Evolutionary conservation across 2,113 vertebrate genomes (phyloP).

Genomic region (Ctenomys sociabilis): DNA sequence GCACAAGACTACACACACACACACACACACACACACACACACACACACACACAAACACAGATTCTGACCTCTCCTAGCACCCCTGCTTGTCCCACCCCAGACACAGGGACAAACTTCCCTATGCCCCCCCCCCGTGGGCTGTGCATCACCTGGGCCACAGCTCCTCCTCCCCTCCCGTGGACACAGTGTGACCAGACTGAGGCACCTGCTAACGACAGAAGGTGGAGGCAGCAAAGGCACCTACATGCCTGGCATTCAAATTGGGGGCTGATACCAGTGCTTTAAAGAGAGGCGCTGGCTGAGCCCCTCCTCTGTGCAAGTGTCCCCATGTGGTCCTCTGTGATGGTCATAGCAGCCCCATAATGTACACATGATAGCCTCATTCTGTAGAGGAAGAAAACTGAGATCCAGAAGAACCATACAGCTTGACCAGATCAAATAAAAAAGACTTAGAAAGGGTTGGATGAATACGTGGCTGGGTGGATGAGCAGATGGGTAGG

Average conservation of each 20-base stretch:
- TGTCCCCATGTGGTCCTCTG: rapidly evolving
- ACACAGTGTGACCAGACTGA: not conserved
- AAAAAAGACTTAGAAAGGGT: not conserved
- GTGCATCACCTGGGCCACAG: not conserved
- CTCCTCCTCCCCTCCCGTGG: not conserved
- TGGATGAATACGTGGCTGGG: not conserved
- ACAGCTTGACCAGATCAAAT: not conserved
- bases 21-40: not conserved
- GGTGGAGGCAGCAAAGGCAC: too few relatives aligned
- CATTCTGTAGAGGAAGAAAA: not conserved
- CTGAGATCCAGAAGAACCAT: not conserved
- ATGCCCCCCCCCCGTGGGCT: not conserved
- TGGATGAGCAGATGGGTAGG: not conserved
- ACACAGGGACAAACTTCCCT: not conserved
- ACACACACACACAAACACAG: not conserved
- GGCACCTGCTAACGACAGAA: not conserved
- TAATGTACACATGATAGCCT: rapidly evolving
- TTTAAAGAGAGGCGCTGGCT: not conserved
- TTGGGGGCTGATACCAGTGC: not conserved
- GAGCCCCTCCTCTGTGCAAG: not conserved
- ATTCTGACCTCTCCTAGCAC: not conserved
- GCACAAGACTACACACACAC: not conserved
- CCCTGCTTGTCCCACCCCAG: not conserved
- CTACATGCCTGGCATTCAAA: not conserved
- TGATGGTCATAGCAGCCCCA: not conserved